Evolutionary conservation across 2,797 vertebrate species (phyloP).

Genomic region (Erethizon dorsatum): DNA sequence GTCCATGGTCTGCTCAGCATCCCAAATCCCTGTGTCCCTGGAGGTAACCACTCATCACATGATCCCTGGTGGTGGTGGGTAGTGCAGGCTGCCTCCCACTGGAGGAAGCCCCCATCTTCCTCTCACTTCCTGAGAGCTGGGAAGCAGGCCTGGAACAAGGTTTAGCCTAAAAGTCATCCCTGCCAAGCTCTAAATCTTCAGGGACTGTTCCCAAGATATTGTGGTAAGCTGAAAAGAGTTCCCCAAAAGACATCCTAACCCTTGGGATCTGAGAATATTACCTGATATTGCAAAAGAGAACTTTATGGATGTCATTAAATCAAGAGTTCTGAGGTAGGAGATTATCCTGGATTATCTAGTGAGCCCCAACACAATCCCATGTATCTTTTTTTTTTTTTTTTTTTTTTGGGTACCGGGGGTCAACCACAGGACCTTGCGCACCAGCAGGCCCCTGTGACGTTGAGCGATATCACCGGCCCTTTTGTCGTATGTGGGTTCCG

Average conservation of each 20-base stretch:
- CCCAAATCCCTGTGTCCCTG: not conserved
- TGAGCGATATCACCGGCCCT: too few relatives aligned
- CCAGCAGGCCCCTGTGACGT: too few relatives aligned
- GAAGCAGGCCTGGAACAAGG: not conserved
- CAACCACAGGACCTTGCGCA: too few relatives aligned
- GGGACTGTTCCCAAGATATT: not conserved
- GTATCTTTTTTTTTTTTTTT: too few relatives aligned
- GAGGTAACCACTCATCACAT: not conserved
- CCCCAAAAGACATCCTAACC: not conserved
- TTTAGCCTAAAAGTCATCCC: not conserved
- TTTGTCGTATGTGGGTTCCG: too few relatives aligned
- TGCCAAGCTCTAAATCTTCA: not conserved
- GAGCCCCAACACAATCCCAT: not conserved
- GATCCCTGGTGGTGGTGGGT: not conserved
- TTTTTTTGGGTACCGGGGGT: too few relatives aligned
- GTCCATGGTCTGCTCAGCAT: accelerated
- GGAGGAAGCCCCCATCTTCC: not conserved
- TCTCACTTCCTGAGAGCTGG: not conserved
- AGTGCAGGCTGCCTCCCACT: not conserved
- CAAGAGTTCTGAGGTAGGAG: not conserved
- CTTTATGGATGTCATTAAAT: not conserved
- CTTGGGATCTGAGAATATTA: not conserved
- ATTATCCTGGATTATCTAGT: not conserved
- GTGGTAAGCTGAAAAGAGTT: not conserved
- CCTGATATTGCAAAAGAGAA: not conserved